Evolutionary conservation across 1,140 invertebrate genomes (phyloP).

Genomic region (Drosophila littoralis): DNA sequence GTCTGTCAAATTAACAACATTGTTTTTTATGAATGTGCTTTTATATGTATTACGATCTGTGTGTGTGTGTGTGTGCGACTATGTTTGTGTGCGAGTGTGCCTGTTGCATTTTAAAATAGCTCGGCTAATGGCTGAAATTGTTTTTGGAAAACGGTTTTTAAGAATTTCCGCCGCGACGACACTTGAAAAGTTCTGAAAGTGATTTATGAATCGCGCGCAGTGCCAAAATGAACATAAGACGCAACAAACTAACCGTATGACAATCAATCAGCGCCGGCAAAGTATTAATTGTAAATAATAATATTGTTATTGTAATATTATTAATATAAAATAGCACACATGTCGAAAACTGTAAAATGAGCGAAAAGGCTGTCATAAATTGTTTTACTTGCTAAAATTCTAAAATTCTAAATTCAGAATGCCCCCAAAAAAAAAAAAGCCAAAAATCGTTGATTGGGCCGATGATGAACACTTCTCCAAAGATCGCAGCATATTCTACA

Average conservation of each 20-base stretch:
- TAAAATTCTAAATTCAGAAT: constrained; percentile 18
- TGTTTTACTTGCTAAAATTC: background rate
- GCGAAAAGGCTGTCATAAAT: constrained; percentile 7
- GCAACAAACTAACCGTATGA: constrained; percentile 31
- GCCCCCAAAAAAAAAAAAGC: constrained; percentile 42
- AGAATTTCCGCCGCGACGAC: constrained; percentile 28
- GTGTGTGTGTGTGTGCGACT: background rate
- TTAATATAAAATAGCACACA: constrained; percentile 32
- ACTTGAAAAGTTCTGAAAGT: constrained; percentile 48
- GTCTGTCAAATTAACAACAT: constrained; percentile 72
- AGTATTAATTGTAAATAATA: constrained; percentile 55
- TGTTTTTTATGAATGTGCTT: constrained; percentile 31
- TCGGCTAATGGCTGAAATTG: constrained; percentile 54
- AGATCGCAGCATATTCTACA: constrained; percentile 70
- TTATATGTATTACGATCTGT: background rate
- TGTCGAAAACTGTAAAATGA: constrained; percentile 19
- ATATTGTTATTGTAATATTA: constrained; percentile 11
- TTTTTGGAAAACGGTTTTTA: constrained; percentile 45
- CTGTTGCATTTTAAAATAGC: constrained; percentile 62
- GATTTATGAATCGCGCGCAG: constrained; percentile 60
- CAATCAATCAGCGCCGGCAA: constrained; percentile 56
- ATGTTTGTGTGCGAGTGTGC: background rate
- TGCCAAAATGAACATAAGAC: constrained; percentile 45
- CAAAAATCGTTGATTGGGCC: constrained; percentile 67
- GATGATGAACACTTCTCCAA: constrained; percentile 69